These are phyloP conservation scores for Rapana venosa DNA, from an alignment of 2,888 invertebrate genomes.

Conservation along the genomic window DNA sequence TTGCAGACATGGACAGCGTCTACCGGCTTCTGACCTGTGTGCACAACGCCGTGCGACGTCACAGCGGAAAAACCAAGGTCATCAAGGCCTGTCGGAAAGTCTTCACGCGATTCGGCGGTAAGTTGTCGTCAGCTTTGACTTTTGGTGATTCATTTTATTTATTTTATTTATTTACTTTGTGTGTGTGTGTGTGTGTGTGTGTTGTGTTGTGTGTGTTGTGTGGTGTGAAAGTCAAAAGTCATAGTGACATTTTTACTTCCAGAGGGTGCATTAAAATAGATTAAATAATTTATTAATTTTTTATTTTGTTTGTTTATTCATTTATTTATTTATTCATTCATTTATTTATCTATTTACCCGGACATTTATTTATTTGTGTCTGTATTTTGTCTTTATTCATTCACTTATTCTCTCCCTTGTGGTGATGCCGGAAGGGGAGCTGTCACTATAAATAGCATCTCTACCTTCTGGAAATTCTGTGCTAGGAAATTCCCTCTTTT, in stretches of 20 bases:
- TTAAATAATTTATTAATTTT: background rate
- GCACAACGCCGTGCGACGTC: conserved; percentile 38
- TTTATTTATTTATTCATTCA: background rate
- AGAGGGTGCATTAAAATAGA: no score
- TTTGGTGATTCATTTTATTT: no score
- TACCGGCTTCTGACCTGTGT: conserved; percentile 30
- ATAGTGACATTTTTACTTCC: no score
- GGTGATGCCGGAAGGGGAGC: no score
- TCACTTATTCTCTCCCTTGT: no score
- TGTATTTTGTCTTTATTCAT: no score
- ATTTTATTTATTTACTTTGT: background rate
- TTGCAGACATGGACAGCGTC: conserved; percentile 36
- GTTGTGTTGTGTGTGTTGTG: no score
- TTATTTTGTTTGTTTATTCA: background rate
- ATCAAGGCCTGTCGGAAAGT: conserved; percentile 39
- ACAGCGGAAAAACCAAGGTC: conserved; percentile 40
- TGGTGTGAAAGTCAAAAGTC: no score
- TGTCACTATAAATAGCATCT: no score
- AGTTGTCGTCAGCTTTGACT: background rate
- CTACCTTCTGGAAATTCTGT: no score
- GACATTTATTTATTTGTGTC: background rate
- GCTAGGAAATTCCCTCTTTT: no score
- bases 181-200: no score
- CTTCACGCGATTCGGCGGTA: conserved; percentile 40
- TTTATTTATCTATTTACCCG: background rate